phyloP scores from a whole-genome alignment of 30 jellyfish, hydroid and myxozoan genomes.

The Cassiopea andromeda region DNA sequence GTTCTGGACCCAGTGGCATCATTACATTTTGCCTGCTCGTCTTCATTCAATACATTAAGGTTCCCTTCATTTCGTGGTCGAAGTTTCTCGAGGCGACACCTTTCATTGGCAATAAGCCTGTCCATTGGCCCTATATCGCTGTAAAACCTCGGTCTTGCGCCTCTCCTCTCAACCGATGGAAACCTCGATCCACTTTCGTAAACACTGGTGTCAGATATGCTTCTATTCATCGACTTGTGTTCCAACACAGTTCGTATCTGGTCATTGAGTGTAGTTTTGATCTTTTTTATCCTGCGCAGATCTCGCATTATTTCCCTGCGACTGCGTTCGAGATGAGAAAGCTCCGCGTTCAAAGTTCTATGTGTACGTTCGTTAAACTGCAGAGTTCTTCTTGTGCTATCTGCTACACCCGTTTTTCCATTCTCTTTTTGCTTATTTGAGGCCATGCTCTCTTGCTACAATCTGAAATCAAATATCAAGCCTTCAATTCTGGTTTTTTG shows the following conservation, averaged over 20 bases:
- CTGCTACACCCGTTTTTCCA: conserved; percentile 9
- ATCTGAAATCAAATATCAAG: not conserved
- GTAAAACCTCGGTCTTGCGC: conserved; percentile 31
- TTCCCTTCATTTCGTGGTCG: not conserved
- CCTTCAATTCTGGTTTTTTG: not conserved
- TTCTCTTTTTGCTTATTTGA: conserved; percentile 14
- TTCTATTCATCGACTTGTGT: conserved; percentile 1
- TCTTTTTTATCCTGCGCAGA: conserved; percentile 47
- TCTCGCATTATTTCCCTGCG: conserved; percentile 50
- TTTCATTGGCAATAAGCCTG: conserved; percentile 15
- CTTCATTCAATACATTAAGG: not conserved
- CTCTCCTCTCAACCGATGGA: conserved; percentile 12
- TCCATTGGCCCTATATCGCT: conserved; percentile 42
- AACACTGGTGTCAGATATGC: conserved; percentile 29
- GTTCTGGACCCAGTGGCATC: not conserved
- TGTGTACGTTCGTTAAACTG: conserved; percentile 70
- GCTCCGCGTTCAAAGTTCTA: conserved; percentile 50
- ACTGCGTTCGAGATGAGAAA: conserved; percentile 59
- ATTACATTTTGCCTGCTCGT: not conserved
- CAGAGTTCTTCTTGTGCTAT: conserved; percentile 42
- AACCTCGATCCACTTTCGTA: not conserved
- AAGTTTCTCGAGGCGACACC: conserved; percentile 1
- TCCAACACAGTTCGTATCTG: conserved; percentile 46
- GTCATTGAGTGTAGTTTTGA: conserved; percentile 27
- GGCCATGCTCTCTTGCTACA: not conserved